A percentile compares a stretch with the other conserved stretches of the same genome.
Evolutionary conservation across 2,797 vertebrate genomes (phyloP).

Genomic region (Heteromormyrus szaboi): DNA sequence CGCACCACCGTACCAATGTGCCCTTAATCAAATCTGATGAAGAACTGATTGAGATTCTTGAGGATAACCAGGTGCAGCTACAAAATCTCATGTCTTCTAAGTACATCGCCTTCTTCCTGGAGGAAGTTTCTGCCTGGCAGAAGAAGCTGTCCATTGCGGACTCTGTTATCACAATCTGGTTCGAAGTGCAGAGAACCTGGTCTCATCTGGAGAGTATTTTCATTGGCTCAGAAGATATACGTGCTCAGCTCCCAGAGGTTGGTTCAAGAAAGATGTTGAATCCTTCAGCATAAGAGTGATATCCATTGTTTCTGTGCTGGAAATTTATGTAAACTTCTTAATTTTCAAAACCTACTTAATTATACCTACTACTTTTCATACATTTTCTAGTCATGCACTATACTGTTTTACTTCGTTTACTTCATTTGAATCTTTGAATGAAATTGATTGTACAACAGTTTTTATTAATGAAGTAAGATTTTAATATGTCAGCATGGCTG

Average conservation of each 20-base stretch:
- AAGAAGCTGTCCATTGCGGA: conserved; percentile 73
- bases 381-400: background rate
- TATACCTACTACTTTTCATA: background rate
- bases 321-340: background rate
- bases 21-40: conserved; percentile 73
- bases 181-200: conserved; percentile 86
- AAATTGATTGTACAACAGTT: background rate
- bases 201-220: conserved; percentile 95
- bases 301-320: background rate
- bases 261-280: background rate
- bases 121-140: conserved; percentile 86
- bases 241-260: conserved; percentile 88
- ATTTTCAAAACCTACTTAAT: background rate
- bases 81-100: conserved; percentile 83
- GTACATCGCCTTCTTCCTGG: conserved; percentile 79
- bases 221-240: conserved; percentile 87
- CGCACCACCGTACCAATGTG: conserved; percentile 63
- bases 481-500: background rate
- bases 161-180: conserved; percentile 81
- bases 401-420: background rate
- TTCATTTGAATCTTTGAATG: background rate
- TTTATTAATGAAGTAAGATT: background rate
- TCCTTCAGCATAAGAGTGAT: background rate
- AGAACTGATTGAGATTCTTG: conserved; percentile 84
- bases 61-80: conserved; percentile 93